Base-by-base conservation (phyloP, 2,888 invertebrate species). In the Adelognathus sp. region DNA sequence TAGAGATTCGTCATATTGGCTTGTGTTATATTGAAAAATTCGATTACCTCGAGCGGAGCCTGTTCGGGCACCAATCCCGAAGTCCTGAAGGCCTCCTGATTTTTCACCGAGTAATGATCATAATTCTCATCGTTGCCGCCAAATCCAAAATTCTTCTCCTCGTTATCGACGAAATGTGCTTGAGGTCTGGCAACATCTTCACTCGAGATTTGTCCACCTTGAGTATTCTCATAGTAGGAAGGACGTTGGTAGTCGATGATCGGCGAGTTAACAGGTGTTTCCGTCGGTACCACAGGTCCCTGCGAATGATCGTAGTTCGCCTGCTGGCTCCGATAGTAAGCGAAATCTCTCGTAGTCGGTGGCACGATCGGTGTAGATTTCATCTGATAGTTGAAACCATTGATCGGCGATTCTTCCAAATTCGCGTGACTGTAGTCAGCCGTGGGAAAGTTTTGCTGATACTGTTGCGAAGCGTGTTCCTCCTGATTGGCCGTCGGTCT, bases 321-420 rank as follows among this genome's bases (percentile, higher is more conserved):
- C 16, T 74, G 81, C 36, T 85, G 87, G 2, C 85, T 87, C 16
- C 83, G 81, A 29, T 86, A 86, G 70, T 85, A 89, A 5, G 83
- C 16, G 75, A 85, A 88, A 6, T 88, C 87, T 44, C 81, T 82
- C 2, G 84, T 70, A 7, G 82, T 80, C 50, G 84, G 80, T 2
- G 85, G 80, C 4, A 82, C 75, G 0, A 74, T 79, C 9, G 81
- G 60, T 14, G 70, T 64, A 2, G 79, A 24, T 6, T 76, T 56
- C 7, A 50, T 31, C 36, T 86, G 86, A 74, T 89, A 90, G 76
- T 90, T 89, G 72, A 89, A 91, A 50, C 88, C 90, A 58, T 88
- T 88, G 1, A 89, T 82, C 0, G 89, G 88, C 1, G 79, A 46
- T 1, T 76, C 63, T 18, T 79, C 79, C 4, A 88, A 46, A 11